Conservation (phyloP, 2,113 vertebrate genomes). For the Pterocles orientalis region DNA sequence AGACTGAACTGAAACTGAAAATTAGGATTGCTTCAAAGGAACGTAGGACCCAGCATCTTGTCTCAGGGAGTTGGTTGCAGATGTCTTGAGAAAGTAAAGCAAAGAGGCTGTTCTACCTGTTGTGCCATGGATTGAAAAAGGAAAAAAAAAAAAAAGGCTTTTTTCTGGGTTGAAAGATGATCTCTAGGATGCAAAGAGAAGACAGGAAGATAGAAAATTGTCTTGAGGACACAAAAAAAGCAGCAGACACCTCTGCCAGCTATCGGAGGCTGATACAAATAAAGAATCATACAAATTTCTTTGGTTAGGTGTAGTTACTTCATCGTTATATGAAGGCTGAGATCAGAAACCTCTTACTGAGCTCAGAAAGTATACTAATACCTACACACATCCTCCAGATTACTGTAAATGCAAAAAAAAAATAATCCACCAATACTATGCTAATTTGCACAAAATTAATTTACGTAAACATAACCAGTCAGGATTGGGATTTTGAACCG, state of each 20-base stretch:
- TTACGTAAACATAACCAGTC: background rate
- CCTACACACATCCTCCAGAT: background rate
- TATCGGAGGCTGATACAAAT: background rate
- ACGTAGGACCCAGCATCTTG: background rate
- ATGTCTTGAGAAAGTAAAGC: no score
- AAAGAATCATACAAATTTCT: background rate
- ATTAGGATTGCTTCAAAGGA: background rate
- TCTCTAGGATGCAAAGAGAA: background rate
- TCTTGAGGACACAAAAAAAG: background rate
- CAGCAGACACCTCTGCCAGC: background rate
- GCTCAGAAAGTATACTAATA: background rate
- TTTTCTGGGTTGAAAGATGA: background rate
- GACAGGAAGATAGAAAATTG: background rate
- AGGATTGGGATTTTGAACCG: background rate
- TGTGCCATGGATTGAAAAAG: no score
- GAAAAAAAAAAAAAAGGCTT: background rate
- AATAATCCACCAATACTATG: background rate
- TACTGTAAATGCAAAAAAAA: background rate
- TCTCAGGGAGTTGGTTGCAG: background rate
- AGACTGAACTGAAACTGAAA: background rate
- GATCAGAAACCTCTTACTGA: background rate
- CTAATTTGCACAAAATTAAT: background rate
- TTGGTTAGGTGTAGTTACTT: background rate
- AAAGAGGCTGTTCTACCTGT: no score
- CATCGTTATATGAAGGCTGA: background rate